A percentile compares a stretch with the other conserved stretches of the same genome.
Conservation (phyloP, 1,140 invertebrate genomes). For the Ceratina japonica region DNA sequence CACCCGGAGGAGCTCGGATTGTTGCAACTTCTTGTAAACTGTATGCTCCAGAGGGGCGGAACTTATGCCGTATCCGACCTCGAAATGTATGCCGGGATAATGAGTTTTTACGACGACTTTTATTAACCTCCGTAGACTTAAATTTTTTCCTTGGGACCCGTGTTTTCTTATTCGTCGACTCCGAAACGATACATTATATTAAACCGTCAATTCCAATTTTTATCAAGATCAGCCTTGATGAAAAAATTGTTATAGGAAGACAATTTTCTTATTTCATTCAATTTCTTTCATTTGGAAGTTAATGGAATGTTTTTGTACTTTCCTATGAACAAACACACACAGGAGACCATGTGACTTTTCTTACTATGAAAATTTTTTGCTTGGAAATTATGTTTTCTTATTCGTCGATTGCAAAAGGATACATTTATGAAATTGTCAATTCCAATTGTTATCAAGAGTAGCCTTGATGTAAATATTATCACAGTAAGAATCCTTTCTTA, state of each 20-base stretch:
- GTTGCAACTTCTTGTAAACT: slow-evolving; percentile 35
- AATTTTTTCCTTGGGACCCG: not conserved
- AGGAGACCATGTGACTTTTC: too few species aligned
- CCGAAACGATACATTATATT: not conserved
- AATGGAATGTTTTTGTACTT: too few species aligned
- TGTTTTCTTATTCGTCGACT: not conserved
- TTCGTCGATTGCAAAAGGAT: not conserved
- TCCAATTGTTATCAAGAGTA: not conserved
- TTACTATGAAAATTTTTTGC: slow-evolving; percentile 2
- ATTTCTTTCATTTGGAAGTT: too few species aligned
- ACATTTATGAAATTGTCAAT: not conserved
- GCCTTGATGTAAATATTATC: not conserved
- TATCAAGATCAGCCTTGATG: not conserved
- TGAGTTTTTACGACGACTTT: slow-evolving; percentile 34
- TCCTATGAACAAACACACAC: too few species aligned
- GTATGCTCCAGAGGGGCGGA: slow-evolving; percentile 1
- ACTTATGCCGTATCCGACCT: not conserved
- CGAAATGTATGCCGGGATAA: not conserved
- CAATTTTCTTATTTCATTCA: not conserved
- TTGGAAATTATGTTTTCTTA: not conserved
- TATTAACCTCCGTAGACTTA: slow-evolving; percentile 14
- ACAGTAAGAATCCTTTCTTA: not conserved
- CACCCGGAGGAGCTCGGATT: not conserved
- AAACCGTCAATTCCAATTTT: not conserved
- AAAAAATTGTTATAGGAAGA: not conserved